Percentiles rank a stretch among this genome's conserved stretches.
Conservation (phyloP, 2,888 invertebrate species). For the Rhingia campestris region DNA sequence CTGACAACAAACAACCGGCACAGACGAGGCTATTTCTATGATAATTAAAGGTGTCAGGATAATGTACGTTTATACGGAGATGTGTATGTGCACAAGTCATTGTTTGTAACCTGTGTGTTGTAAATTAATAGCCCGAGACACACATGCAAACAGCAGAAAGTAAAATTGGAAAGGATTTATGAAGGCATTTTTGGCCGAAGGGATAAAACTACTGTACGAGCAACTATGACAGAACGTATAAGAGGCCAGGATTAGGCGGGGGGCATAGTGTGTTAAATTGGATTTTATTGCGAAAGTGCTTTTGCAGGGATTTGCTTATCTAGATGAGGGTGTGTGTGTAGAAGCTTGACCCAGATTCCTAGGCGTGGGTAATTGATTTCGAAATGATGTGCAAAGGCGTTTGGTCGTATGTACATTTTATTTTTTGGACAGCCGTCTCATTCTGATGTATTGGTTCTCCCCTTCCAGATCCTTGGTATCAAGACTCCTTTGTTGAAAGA, state of each 20-base stretch:
- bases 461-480: slow-evolving; percentile 6
- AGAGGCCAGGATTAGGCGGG: slow-evolving; percentile 15
- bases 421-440: neutral
- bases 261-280: slow-evolving; percentile 56
- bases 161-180: slow-evolving; percentile 57
- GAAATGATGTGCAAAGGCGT: slow-evolving; percentile 39
- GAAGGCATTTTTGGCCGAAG: slow-evolving; percentile 39
- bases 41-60: slow-evolving; percentile 65
- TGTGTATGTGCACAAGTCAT: neutral
- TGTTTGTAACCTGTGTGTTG: slow-evolving; percentile 6
- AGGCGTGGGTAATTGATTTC: slow-evolving; percentile 60
- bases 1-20: slow-evolving; percentile 46
- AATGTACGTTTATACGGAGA: slow-evolving; percentile 18
- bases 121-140: slow-evolving; percentile 48
- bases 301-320: slow-evolving; percentile 61
- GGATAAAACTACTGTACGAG: slow-evolving; percentile 40
- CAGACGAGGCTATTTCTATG: slow-evolving; percentile 28
- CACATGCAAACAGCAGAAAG: slow-evolving; percentile 37
- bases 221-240: slow-evolving; percentile 21
- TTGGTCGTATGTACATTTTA: neutral
- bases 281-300: slow-evolving; percentile 64
- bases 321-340: slow-evolving; percentile 22
- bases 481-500: neutral
- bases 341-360: slow-evolving; percentile 26
- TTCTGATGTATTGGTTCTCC: slow-evolving; percentile 20